Evolutionary conservation across 2,797 vertebrate genomes (phyloP), one percentile per base, ranked within the genome.

Genomic region (Tangara arthus): DNA sequence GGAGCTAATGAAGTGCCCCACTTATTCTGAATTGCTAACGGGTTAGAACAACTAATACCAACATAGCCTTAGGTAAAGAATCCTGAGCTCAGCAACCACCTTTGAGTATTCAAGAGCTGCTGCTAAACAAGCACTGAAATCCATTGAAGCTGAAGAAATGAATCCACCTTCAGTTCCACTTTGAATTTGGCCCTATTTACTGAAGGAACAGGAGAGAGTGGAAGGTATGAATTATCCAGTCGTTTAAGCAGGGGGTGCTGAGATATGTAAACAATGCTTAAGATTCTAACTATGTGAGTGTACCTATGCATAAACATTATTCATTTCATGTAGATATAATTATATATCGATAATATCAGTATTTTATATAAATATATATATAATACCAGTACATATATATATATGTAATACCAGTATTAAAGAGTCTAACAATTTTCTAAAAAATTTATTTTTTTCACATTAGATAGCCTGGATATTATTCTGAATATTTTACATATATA

Each of bases 41-140:
- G 89, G 97, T 93, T 95, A 91, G 88, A 97, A 96, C 95, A 95
- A 90, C 94, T 96, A 94, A 96, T 96, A 96, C 94, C 85, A 68
- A 69, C 94, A 90, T 72, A 70, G 94, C 95, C 96, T 93, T 73
- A 94, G 97, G 96, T 97, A 92, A 96, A 93, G 94, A 92, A 89
- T 59, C 26, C 0, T n/a, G 76, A 93, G 95, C 91, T 95, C 94
- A 87, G 81, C 82, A 61, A 59, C 84, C 85, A 90, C 83, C 82
- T 93, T 87, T 95, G 92, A 93, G 91, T 89, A 92, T 94, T 92
- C 94, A 93, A 94, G 70, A 88, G 75, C 82, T 68, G 60, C 87
- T 89, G 90, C 85, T 92, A 96, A 95, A 90, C 80, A 91, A 95
- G 91, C 91, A 49, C 3, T 32, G 83, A 93, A 90, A 95, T 61